A percentile compares a stretch with the other conserved stretches of the same genome.
These are phyloP conservation scores for Hyphantria cunea DNA, from an alignment of 1,140 invertebrate genomes.

Conservation along the genomic window DNA sequence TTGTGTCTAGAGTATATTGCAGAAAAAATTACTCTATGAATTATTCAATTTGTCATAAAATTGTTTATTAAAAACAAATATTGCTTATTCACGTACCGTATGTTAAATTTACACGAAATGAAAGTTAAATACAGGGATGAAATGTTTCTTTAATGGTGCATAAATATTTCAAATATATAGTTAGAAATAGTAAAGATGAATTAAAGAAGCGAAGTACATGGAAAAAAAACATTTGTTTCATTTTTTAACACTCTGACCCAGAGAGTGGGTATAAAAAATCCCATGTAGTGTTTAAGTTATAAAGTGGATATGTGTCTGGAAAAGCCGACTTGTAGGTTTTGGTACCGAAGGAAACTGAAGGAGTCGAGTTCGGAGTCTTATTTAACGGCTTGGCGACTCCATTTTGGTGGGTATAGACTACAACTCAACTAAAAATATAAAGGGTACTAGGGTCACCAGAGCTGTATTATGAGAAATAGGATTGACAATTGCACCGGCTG, in stretches of 20 bases:
- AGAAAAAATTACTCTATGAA: too few species aligned
- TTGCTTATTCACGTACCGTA: not conserved
- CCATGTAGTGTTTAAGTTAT: not conserved
- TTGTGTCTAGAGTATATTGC: too few species aligned
- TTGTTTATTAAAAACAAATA: not conserved
- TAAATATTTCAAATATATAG: constrained; percentile 28
- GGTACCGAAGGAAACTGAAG: too few species aligned
- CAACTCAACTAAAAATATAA: too few species aligned
- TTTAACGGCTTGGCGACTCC: too few species aligned
- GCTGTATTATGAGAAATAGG: too few species aligned
- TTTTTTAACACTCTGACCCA: constrained; percentile 17
- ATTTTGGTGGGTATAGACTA: too few species aligned
- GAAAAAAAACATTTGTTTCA: constrained; percentile 31
- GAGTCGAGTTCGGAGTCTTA: too few species aligned
- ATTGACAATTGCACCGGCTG: too few species aligned
- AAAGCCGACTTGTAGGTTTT: not conserved
- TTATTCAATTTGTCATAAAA: too few species aligned
- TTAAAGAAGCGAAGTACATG: constrained; percentile 42
- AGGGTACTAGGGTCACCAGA: too few species aligned
- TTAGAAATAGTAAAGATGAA: constrained; percentile 36
- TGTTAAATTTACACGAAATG: constrained; percentile 9
- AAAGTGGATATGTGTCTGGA: too few species aligned
- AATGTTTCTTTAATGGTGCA: constrained; percentile 19
- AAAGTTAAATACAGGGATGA: not conserved
- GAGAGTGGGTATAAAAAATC: not conserved